phyloP scores from a whole-genome alignment of 1,140 invertebrate species.

The Drosophila willistoni region DNA sequence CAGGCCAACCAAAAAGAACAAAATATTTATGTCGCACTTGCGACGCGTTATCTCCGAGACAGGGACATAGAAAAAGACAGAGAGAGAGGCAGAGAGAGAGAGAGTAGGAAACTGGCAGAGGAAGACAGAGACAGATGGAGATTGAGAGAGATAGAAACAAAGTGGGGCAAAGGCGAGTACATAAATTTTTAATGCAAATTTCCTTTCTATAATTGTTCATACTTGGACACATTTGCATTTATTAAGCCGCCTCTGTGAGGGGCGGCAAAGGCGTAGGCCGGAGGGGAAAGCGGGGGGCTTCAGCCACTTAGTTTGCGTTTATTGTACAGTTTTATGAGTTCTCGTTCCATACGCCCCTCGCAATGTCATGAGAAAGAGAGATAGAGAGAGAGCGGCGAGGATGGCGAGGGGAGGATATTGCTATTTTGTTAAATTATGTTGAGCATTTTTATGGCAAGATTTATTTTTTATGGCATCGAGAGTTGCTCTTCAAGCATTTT shows the following conservation, averaged over 20 bases:
- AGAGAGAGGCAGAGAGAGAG: slow-evolving; percentile 21
- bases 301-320: slow-evolving; percentile 75
- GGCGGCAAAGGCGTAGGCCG: neutral
- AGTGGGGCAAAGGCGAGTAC: slow-evolving; percentile 50
- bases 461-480: slow-evolving; percentile 75
- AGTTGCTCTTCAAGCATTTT: slow-evolving; percentile 40
- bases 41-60: slow-evolving; percentile 57
- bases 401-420: slow-evolving; percentile 55
- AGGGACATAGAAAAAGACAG: neutral
- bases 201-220: slow-evolving; percentile 80
- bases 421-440: slow-evolving; percentile 80
- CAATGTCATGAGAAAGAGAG: no score
- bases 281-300: neutral
- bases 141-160: slow-evolving; percentile 24
- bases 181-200: slow-evolving; percentile 81
- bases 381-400: neutral
- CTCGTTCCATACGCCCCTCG: slow-evolving; percentile 10
- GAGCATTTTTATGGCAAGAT: slow-evolving; percentile 75
- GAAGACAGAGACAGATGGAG: slow-evolving; percentile 11
- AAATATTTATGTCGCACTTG: slow-evolving; percentile 72
- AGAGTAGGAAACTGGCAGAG: neutral
- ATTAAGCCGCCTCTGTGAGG: slow-evolving; percentile 47
- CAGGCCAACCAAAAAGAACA: slow-evolving; percentile 29
- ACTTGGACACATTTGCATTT: slow-evolving; percentile 79
- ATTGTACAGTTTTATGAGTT: slow-evolving; percentile 71